These are phyloP conservation scores for Tipula helvola DNA, from an alignment of 2,888 invertebrate species.

Conservation along the genomic window DNA sequence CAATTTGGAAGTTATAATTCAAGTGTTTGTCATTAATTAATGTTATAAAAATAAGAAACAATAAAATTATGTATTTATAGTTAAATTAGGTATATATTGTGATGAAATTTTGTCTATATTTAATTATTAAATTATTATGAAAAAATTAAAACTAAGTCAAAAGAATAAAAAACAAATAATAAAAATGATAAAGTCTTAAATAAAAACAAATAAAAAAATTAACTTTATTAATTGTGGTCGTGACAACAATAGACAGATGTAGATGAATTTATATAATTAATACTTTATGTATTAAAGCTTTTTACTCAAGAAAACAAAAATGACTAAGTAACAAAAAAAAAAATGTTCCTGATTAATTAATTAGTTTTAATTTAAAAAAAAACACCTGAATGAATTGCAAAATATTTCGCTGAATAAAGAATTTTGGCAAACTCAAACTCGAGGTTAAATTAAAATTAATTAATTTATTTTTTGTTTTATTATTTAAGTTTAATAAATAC, in stretches of 20 bases:
- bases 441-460: not conserved
- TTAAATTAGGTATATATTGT: not conserved
- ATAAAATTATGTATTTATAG: not conserved
- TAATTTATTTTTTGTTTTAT: not conserved
- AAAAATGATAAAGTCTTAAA: not conserved
- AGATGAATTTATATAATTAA: not conserved
- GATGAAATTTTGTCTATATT: not conserved
- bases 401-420: not conserved
- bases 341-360: not conserved
- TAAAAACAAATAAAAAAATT: not conserved
- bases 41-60: not conserved
- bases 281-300: not conserved
- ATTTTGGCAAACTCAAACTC: not conserved
- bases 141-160: not conserved
- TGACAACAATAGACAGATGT: not conserved
- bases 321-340: not conserved
- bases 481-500: not conserved
- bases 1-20: not conserved
- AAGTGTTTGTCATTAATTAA: not conserved
- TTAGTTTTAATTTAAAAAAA: not conserved
- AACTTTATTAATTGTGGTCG: not conserved
- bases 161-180: not conserved
- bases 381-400: not conserved
- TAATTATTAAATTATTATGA: slow-evolving; percentile 4
- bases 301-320: not conserved